Evolutionary conservation across 2,797 vertebrate genomes (phyloP).

Genomic region (Ptychobarbus kaznakovi): DNA sequence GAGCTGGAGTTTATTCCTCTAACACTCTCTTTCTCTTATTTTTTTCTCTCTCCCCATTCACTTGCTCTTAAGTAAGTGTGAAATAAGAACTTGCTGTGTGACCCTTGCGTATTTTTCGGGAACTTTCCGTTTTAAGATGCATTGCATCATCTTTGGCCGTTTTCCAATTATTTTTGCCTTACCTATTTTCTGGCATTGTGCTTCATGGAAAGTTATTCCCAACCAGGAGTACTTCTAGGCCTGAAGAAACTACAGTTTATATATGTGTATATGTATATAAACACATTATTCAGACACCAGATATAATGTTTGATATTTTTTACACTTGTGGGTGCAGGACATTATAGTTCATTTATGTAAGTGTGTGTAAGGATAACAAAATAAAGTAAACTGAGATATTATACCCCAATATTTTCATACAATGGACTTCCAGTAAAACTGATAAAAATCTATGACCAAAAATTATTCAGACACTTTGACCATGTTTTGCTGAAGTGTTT

Average conservation of each 20-base stretch:
- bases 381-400: background rate
- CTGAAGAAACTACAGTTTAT: background rate
- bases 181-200: constrained; percentile 10
- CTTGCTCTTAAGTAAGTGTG: constrained; percentile 53
- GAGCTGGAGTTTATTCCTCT: constrained; percentile 31
- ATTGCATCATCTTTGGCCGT: constrained; percentile 22
- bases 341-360: background rate
- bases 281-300: background rate
- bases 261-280: background rate
- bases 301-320: background rate
- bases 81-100: constrained; percentile 49
- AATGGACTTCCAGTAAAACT: too few species aligned
- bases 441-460: too few species aligned
- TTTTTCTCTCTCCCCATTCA: constrained; percentile 23
- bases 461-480: too few species aligned
- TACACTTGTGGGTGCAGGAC: background rate
- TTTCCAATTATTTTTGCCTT: constrained; percentile 14
- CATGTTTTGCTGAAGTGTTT: too few species aligned
- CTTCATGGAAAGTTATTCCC: constrained; percentile 12
- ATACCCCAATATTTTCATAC: background rate
- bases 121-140: constrained; percentile 13
- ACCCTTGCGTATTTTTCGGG: background rate
- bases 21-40: constrained; percentile 18
- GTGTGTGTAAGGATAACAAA: background rate
- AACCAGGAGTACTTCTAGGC: background rate